Evolutionary conservation across 1,140 invertebrate species (phyloP), one percentile per base, ranked within the genome.

Genomic region (Helicoverpa armigera): DNA sequence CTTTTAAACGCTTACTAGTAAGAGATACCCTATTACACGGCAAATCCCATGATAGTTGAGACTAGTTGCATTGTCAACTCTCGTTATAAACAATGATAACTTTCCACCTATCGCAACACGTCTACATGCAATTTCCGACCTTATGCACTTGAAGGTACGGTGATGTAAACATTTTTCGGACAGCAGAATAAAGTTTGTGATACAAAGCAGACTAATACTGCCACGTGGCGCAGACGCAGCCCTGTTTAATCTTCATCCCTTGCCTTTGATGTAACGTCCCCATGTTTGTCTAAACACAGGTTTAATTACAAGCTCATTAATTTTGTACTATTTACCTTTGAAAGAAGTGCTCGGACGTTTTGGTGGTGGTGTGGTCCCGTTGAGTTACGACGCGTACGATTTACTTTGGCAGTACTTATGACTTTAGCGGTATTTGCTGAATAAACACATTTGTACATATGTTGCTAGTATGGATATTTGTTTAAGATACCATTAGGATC

Each of bases 291-390:
- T 90, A 92, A 92, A 91, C 89, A 85, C 83, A 83, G 84, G 80
- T 92, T 92, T 93, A 91, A 94, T 94, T 93, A 94, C 89, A 89
- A 87, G 82, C 85, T 91, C 91, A 93, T 94, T 93, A 92, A 91
- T 93, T 89, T 93, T 91, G 87, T 88, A 94, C 91, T 91, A 93
- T 93, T 93, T 92, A 89, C 88, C 85, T 79, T 80, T 83, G 85
- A 86, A 80, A 80, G 78, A 70, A 81, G 54, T 81, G 53, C 53
- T 29, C 31, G 76, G 76, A 70, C 76, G 63, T 70, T 54, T 50
- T 50, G 48, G 50, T 54, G 13, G 50, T 53, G 16, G 5, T 53
- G 18, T 23, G 60, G n/a, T 72, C 7, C 7, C 11, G 75, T 29
- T 67, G n/a, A 54, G 54, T 67, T 54, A 67, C 61, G 50, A 53